phyloP scores from a whole-genome alignment of 1,140 invertebrate species.

The Aphelenchoides fujianensis region DNA sequence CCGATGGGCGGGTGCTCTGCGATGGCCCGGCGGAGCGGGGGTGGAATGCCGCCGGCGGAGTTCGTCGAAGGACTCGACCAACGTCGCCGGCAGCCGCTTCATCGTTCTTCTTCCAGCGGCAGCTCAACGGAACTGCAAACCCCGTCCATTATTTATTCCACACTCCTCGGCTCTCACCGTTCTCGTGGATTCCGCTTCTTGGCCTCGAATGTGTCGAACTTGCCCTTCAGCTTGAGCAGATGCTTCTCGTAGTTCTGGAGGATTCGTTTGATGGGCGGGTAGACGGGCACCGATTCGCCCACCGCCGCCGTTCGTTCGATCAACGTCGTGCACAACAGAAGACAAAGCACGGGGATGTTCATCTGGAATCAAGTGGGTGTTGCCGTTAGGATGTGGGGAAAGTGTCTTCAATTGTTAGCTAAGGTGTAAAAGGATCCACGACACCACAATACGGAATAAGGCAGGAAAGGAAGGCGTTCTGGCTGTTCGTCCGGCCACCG shows the following conservation, averaged over 20 bases:
- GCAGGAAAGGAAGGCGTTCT: too few relatives aligned
- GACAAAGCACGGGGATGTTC: neutral
- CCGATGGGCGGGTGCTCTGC: neutral
- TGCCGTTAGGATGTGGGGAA: too few relatives aligned
- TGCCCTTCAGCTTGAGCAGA: conserved; percentile 70
- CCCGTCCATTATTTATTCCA: neutral
- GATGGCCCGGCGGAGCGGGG: neutral
- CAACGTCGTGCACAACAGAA: neutral
- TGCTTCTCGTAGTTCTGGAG: conserved; percentile 14
- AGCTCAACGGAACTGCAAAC: neutral
- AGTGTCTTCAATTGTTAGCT: too few relatives aligned
- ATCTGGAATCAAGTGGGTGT: neutral
- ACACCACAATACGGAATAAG: too few relatives aligned
- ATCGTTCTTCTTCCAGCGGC: neutral
- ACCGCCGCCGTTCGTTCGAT: neutral
- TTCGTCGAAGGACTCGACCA: conserved; percentile 2
- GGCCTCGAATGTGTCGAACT: conserved; percentile 79
- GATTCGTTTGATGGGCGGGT: neutral
- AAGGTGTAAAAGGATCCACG: too few relatives aligned
- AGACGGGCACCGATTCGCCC: neutral
- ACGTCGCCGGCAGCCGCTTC: neutral
- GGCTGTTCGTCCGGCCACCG: too few relatives aligned
- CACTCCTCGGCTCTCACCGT: neutral
- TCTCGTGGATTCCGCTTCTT: neutral
- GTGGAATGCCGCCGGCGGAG: too few relatives aligned